Percentiles rank a stretch among this genome's conserved stretches.
phyloP scores from a whole-genome alignment of 2,113 vertebrate species.

The Lophura nycthemera region DNA sequence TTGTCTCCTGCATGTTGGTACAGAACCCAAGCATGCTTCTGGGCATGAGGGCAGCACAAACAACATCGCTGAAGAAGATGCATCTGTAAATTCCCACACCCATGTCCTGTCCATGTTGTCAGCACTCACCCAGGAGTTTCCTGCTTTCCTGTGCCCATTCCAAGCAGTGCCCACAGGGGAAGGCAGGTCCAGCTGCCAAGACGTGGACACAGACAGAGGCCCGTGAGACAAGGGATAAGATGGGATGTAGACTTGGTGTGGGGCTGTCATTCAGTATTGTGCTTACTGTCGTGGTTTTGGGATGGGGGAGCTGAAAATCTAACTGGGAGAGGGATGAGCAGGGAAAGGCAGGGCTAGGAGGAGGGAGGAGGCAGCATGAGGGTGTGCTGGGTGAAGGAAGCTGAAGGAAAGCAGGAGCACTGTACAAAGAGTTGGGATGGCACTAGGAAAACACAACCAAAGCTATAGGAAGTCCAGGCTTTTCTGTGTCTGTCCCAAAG shows the following conservation, averaged over 20 bases:
- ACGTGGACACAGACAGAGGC: neutral
- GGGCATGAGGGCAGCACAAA: neutral
- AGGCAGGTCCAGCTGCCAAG: neutral
- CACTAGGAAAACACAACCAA: fast-evolving
- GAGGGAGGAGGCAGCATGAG: neutral
- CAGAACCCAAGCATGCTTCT: neutral
- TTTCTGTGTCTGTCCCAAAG: neutral
- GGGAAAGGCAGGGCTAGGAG: neutral
- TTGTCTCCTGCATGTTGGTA: neutral
- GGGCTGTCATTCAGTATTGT: fast-evolving
- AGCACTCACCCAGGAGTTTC: fast-evolving
- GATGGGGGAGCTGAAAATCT: too few relatives aligned
- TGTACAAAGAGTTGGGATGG: neutral
- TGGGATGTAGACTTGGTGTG: fast-evolving
- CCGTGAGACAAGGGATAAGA: neutral
- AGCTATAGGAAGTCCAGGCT: neutral
- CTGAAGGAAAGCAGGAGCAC: neutral
- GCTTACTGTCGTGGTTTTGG: neutral
- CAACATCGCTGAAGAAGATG: neutral
- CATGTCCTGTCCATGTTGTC: fast-evolving
- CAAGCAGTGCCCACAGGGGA: neutral
- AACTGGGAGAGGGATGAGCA: neutral
- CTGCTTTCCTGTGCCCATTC: neutral
- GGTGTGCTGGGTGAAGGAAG: neutral
- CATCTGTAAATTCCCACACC: neutral